Evolutionary conservation across 2,888 invertebrate genomes (phyloP).

Genomic region (Axea sp.): DNA sequence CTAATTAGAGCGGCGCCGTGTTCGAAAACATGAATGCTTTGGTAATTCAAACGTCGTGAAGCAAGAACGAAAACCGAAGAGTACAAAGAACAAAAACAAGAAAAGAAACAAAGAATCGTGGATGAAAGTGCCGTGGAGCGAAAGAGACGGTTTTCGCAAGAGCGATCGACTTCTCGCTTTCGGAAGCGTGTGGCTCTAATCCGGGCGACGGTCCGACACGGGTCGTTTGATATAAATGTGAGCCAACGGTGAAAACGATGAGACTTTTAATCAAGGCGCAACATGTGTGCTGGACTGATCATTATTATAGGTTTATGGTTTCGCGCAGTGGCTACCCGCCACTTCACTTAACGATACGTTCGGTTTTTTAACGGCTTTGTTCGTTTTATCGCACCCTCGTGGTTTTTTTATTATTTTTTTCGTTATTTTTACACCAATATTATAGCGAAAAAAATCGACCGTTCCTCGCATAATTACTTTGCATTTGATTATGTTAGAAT

Average conservation of each 20-base stretch:
- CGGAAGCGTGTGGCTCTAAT: conserved; percentile 60
- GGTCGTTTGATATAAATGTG: conserved; percentile 44
- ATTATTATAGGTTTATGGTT: conserved; percentile 56
- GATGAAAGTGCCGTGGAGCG: conserved; percentile 4
- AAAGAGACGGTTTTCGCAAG: conserved; percentile 4
- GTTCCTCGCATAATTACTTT: too few relatives aligned
- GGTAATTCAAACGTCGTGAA: conserved; percentile 41
- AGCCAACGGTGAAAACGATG: conserved; percentile 36
- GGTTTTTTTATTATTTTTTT: background rate
- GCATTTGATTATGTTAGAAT: too few relatives aligned
- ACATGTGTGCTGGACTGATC: conserved; percentile 47
- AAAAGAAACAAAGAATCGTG: conserved; percentile 13
- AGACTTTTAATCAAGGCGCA: conserved; percentile 59
- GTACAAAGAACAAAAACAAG: background rate
- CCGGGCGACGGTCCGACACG: conserved; percentile 51
- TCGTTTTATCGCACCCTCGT: conserved; percentile 27
- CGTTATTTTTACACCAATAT: too few relatives aligned
- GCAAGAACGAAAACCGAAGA: background rate
- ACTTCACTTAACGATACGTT: conserved; percentile 53
- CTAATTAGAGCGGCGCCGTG: conserved; percentile 46
- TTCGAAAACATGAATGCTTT: conserved; percentile 27
- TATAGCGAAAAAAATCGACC: too few relatives aligned
- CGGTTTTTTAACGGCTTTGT: conserved; percentile 18
- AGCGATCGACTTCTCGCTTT: conserved; percentile 20
- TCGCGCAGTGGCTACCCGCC: conserved; percentile 55